Percentiles rank a stretch among this genome's conserved stretches.
Evolutionary conservation across 30 jellyfish, hydroid and myxozoan genomes (phyloP).

Genomic region (Hydractinia symbiolongicarpus): DNA sequence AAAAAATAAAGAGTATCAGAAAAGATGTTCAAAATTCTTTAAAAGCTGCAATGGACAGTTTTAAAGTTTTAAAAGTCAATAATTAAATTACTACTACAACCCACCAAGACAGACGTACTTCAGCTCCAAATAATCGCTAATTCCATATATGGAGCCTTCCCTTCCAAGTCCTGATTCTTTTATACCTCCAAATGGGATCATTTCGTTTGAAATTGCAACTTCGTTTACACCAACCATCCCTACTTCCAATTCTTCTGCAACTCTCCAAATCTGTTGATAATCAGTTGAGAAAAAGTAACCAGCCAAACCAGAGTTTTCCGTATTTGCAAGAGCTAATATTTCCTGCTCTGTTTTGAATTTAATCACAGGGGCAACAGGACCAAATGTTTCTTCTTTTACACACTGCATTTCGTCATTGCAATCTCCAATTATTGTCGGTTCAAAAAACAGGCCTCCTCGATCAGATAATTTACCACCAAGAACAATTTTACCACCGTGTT

Average conservation of each 20-base stretch:
- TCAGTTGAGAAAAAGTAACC: constrained; percentile 72
- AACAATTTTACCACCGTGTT: constrained; percentile 50
- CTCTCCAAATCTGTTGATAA: constrained; percentile 52
- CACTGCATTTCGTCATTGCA: constrained; percentile 48
- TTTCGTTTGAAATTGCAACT: constrained; percentile 57
- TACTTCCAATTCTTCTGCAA: constrained; percentile 52
- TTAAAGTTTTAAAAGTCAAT: no score
- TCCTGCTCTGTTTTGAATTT: constrained; percentile 68
- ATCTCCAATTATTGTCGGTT: constrained; percentile 65
- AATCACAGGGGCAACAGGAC: constrained; percentile 73
- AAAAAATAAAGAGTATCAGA: no score
- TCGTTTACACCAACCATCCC: constrained; percentile 90
- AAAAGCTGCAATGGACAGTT: no score
- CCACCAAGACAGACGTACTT: constrained; percentile 68
- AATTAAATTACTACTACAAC: neutral
- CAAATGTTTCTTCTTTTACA: constrained; percentile 71
- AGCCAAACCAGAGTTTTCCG: constrained; percentile 70
- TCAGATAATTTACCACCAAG: constrained; percentile 55
- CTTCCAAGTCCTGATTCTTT: constrained; percentile 96
- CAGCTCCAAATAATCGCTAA: constrained; percentile 65
- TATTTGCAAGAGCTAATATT: constrained; percentile 53
- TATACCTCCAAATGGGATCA: constrained; percentile 93
- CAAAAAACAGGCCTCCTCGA: constrained; percentile 51
- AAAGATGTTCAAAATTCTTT: no score
- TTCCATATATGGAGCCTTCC: constrained; percentile 83